Conservation (phyloP, 2,797 vertebrate species). For the Smutsia gigantea region DNA sequence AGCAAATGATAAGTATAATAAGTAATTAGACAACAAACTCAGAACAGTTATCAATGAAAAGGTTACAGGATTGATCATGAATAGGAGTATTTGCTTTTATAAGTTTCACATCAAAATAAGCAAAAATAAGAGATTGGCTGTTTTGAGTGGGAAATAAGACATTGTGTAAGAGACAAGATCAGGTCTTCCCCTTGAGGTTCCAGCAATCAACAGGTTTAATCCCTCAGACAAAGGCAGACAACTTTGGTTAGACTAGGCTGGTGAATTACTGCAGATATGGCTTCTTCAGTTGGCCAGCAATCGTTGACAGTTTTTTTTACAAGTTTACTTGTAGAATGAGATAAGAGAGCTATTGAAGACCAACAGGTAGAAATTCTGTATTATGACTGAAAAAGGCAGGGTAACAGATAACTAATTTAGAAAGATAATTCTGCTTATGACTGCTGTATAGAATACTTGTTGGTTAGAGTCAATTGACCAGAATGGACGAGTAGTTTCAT, state of each 20-base stretch:
- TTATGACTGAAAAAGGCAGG: neutral
- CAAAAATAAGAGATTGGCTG: neutral
- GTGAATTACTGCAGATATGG: slow-evolving; percentile 67
- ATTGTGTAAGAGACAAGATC: neutral
- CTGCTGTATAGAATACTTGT: neutral
- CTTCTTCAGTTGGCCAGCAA: neutral
- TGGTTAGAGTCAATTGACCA: neutral
- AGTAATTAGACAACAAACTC: neutral
- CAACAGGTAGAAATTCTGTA: neutral
- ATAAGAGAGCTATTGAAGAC: slow-evolving; percentile 39
- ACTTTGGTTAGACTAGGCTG: slow-evolving; percentile 14
- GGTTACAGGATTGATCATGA: neutral
- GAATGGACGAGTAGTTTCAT: neutral
- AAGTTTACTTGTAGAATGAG: slow-evolving; percentile 56
- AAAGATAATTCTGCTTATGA: slow-evolving; percentile 33
- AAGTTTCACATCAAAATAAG: neutral
- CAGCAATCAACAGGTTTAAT: slow-evolving; percentile 55
- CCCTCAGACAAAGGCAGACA: slow-evolving; percentile 56
- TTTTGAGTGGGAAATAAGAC: neutral
- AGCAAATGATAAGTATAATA: neutral
- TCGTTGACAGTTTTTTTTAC: slow-evolving; percentile 39
- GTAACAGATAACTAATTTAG: slow-evolving; percentile 2
- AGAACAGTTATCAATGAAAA: neutral
- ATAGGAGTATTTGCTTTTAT: neutral
- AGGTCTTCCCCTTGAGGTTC: neutral